phyloP scores from a whole-genome alignment of 1,140 invertebrate genomes.

The Halyomorpha halys region DNA sequence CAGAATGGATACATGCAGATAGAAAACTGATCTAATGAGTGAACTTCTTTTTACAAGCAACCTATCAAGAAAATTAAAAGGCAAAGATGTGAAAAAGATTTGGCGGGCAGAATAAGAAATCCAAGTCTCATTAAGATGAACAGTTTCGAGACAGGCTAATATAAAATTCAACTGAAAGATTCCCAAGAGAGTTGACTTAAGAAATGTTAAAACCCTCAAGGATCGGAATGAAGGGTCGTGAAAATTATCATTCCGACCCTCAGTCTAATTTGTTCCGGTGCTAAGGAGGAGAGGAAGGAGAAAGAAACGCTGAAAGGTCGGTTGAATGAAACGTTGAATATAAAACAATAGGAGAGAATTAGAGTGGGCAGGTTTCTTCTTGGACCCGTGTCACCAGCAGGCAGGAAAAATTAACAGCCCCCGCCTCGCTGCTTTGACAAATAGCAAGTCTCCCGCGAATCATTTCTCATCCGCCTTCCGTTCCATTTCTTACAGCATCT shows the following conservation, averaged over 20 bases:
- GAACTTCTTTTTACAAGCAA: too few relatives aligned
- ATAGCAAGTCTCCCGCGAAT: neutral
- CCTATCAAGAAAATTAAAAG: too few relatives aligned
- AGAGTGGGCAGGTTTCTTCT: conserved; percentile 2
- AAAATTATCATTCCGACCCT: conserved; percentile 9
- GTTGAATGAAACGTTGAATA: conserved; percentile 1
- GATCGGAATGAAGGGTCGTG: neutral
- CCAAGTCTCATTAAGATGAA: conserved; percentile 3
- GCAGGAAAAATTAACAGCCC: conserved; percentile 10
- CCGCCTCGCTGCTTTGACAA: neutral
- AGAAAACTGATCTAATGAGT: too few relatives aligned
- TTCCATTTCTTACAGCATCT: conserved; percentile 2
- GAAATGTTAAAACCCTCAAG: conserved; percentile 4
- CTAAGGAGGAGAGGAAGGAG: neutral
- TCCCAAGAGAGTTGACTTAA: conserved; percentile 6
- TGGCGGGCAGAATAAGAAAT: neutral
- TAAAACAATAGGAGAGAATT: conserved; percentile 10
- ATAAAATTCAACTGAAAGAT: conserved; percentile 9
- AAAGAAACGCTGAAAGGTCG: neutral
- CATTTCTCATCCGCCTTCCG: conserved; percentile 10
- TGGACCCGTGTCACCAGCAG: neutral
- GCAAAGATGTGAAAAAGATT: too few relatives aligned
- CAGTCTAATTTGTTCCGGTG: neutral
- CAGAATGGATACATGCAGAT: too few relatives aligned
- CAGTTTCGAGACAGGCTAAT: conserved; percentile 10